Conservation (phyloP, 2,888 invertebrate species). For the Glyphotaelius pellucidus region DNA sequence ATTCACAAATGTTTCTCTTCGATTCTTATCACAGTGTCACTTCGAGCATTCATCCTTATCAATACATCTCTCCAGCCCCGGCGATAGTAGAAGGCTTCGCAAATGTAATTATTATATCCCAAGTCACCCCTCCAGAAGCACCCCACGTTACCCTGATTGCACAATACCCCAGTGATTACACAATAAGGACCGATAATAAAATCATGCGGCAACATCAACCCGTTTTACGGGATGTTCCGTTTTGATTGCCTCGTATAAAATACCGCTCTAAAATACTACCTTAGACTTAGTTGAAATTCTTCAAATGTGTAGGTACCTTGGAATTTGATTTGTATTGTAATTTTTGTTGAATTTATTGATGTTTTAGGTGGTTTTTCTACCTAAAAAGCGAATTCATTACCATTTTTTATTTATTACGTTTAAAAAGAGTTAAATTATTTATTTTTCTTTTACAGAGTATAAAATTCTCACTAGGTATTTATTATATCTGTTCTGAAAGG, state of each 20-base stretch:
- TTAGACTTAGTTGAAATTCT: neutral
- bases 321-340: neutral
- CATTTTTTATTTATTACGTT: no score
- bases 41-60: slow-evolving; percentile 15
- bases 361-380: no score
- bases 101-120: slow-evolving; percentile 13
- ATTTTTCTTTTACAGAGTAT: no score
- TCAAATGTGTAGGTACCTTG: neutral
- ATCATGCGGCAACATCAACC: slow-evolving; percentile 28
- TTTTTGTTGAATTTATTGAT: no score
- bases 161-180: slow-evolving; percentile 64
- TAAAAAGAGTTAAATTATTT: no score
- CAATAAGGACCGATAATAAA: slow-evolving; percentile 54
- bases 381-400: no score
- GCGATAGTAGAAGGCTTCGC: neutral
- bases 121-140: slow-evolving; percentile 29
- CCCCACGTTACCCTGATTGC: slow-evolving; percentile 50
- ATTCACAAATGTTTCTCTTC: neutral
- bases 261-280: neutral
- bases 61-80: neutral
- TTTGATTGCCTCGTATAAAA: neutral
- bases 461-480: no score
- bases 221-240: neutral
- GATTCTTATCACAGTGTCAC: neutral
- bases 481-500: no score